Conservation (phyloP, 2,797 vertebrate species). For the Hyperoplus immaculatus region DNA sequence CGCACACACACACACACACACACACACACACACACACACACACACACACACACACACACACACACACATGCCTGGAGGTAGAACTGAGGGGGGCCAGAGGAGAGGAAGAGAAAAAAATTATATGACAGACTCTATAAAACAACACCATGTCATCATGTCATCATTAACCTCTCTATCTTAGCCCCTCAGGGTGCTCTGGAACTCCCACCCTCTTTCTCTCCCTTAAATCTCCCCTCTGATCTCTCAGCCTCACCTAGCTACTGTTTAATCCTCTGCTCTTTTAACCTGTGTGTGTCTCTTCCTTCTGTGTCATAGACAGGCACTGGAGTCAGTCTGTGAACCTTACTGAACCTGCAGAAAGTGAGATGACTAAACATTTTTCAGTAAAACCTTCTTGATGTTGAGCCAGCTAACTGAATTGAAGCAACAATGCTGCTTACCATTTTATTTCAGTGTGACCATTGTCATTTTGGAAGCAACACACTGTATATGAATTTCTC, state of each 20-base stretch:
- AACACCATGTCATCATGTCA: conserved; percentile 35
- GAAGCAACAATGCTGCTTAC: background rate
- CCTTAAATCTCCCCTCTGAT: conserved; percentile 52
- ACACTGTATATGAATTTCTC: background rate
- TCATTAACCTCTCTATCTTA: background rate
- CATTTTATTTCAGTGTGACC: background rate
- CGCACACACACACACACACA: conserved; percentile 25
- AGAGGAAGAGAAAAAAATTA: conserved; percentile 19
- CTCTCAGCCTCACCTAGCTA: conserved; percentile 38
- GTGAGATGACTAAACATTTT: too few relatives aligned
- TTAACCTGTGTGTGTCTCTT: background rate
- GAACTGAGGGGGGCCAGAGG: background rate
- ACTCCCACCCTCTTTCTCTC: conserved; percentile 1
- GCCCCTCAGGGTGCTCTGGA: conserved; percentile 36
- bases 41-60: conserved; percentile 54
- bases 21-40: too few relatives aligned
- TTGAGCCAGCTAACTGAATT: too few relatives aligned
- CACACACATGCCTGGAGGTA: conserved; percentile 65
- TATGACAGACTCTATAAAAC: conserved; percentile 59
- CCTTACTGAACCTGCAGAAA: background rate
- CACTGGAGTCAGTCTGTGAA: background rate
- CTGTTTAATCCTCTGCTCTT: conserved; percentile 47
- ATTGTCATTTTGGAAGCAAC: background rate
- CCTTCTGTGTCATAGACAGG: background rate
- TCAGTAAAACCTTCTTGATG: background rate